Evolutionary conservation across 2,888 invertebrate species (phyloP), one percentile per base, ranked within the genome.

Genomic region (Auanema freiburgensis): DNA sequence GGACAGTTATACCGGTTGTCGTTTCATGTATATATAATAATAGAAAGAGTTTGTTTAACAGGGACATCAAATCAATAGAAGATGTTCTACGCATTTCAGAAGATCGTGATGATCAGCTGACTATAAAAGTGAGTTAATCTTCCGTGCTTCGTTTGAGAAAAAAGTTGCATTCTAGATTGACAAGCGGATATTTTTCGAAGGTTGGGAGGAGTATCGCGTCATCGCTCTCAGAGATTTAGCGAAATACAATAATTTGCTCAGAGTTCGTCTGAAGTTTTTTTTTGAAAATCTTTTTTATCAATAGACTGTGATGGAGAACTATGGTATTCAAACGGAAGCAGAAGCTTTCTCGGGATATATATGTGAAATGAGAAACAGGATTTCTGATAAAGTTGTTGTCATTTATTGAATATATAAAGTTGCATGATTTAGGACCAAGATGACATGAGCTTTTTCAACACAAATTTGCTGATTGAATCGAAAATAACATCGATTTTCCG

Each of bases 311-410:
- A 70, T 81, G 74, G 80, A 81, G 58, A 67, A 68, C 44, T 80
- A 79, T 65, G 81, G 83, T 43, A 76, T 83, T 60, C 55, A 57
- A n/a, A 77, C 76, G 14, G 83, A 83, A 67, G 82, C 74, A 5
- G 77, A 80, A 59, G 63, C 83, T 21, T 75, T 84, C 66, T 74
- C 80, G 11, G 79, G 80, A 25, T 76, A 73, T 56, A 79, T 80
- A 55, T 59, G 68, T 8, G 70, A 73, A 10, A 70, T 78, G 52
- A 69, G 81, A 12, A 81, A 80, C 59, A 69, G 80, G n/a, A 65
- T 81, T 52, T 78, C 77, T 21, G 83, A 83, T 51, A 74, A 71
- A 56, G 59, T 59, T 59, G 14, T 24, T 46, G 10, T 5, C 46
- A 46, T 21, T 46, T 46, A 3, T 46, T 5, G 10, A 46, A 11